Base-by-base conservation (phyloP, 1,140 invertebrate species). In the Conus ventricosus region DNA sequence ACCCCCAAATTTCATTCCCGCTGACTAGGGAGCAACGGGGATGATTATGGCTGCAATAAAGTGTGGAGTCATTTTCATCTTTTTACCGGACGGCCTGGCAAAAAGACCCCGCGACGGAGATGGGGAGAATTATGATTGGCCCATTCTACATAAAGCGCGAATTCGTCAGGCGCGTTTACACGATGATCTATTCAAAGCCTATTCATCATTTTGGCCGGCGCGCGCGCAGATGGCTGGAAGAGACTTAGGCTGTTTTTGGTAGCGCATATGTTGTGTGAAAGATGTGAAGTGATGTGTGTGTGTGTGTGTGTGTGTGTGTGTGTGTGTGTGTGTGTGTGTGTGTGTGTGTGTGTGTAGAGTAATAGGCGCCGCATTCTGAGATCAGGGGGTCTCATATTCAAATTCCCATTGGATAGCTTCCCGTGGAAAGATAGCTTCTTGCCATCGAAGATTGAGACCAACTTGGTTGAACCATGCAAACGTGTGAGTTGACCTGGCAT, bases 321-420 rank as follows among this genome's bases (percentile, higher is more conserved):
- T 78, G 75, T 78, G 75, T n/a, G 75, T 78, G 75, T 78, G 75
- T n/a, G 75, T 78, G 75, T 78, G 75, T n/a, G 75, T 78, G 75
- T 78, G 75, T n/a, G 75, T 78, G 75, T 78, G 75, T n/a, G 75
- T 78, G 75, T 78, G 75, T 78, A 23, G 39, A 39, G 39, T 39
- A 39, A 39, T 39, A 39, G 39, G 39, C 39, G 39, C 39, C 39
- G 39, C 39, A 3, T 3, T 39, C 39, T 39, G 39, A 39, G 39
- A 39, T 39, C 39, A 39, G 39, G 39, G 39, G 39, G 39, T 39
- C 39, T 39, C 39, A 0, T 39, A 39, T 39, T 39, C 39, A 39
- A 39, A 39, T 39, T 39, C 39, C 3, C 39, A 39, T 39, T 39
- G 39, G 39, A 39, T 39, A 39, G 39, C 39, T 39, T 39, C 39